Evolutionary conservation across 2,113 vertebrate genomes (phyloP).

Genomic region (Oplegnathus fasciatus): DNA sequence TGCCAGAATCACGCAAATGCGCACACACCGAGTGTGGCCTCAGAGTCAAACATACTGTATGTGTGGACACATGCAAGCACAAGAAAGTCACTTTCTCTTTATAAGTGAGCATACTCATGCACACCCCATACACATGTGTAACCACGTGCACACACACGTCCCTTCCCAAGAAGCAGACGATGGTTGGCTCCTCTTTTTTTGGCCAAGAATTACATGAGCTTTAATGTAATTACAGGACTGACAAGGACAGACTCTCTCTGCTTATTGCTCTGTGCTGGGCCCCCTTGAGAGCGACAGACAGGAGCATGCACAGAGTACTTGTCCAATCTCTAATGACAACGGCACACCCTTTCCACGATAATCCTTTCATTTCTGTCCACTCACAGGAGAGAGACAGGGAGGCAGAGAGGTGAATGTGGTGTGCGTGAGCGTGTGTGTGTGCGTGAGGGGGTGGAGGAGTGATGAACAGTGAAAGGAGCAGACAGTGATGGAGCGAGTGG

Average conservation of each 20-base stretch:
- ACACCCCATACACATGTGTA: not conserved
- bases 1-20: not conserved
- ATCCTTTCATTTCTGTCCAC: slow-evolving; percentile 76
- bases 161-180: slow-evolving; percentile 21
- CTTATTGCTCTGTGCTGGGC: slow-evolving; percentile 71
- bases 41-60: not conserved
- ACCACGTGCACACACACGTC: not conserved
- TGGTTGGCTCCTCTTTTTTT: slow-evolving; percentile 46
- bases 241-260: slow-evolving; percentile 79
- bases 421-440: slow-evolving; percentile 11
- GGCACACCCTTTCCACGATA: slow-evolving; percentile 69
- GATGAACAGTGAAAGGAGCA: slow-evolving; percentile 28
- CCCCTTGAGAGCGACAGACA: slow-evolving; percentile 68
- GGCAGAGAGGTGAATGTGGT: slow-evolving; percentile 44
- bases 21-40: not conserved
- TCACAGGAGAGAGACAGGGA: slow-evolving; percentile 52
- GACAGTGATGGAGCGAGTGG: slow-evolving; percentile 21
- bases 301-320: slow-evolving; percentile 71
- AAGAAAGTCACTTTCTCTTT: slow-evolving; percentile 6
- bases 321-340: slow-evolving; percentile 82
- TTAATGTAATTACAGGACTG: slow-evolving; percentile 84
- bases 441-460: not conserved
- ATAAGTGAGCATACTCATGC: not conserved
- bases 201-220: slow-evolving; percentile 73
- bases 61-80: not conserved